These are phyloP conservation scores for Calephelis perditalis DNA, from an alignment of 2,888 invertebrate species.

Conservation along the genomic window DNA sequence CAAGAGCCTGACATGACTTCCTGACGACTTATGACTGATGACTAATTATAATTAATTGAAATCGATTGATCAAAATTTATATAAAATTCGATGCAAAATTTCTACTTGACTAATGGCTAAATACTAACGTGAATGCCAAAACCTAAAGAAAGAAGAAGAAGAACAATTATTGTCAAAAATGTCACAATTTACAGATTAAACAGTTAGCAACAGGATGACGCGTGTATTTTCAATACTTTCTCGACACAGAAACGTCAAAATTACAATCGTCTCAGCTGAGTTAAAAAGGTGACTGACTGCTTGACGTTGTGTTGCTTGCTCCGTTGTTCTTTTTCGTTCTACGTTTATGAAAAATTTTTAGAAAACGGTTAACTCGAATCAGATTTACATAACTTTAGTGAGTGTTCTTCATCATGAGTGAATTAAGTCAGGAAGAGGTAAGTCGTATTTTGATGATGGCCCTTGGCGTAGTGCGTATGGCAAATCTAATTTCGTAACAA, in stretches of 20 bases:
- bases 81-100: too few species aligned
- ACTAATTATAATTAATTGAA: too few species aligned
- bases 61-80: too few species aligned
- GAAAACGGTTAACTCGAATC: conserved; percentile 39
- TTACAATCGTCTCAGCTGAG: conserved; percentile 59
- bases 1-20: too few species aligned
- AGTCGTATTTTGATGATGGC: conserved; percentile 69
- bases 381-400: conserved; percentile 34
- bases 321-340: conserved; percentile 52
- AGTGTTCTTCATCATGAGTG: conserved; percentile 81
- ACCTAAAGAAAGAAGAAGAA: too few species aligned
- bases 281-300: conserved; percentile 68
- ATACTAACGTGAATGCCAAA: too few species aligned
- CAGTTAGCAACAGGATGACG: conserved; percentile 55
- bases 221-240: conserved; percentile 75
- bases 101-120: too few species aligned
- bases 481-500: conserved; percentile 76
- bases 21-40: too few species aligned
- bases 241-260: conserved; percentile 72
- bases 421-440: conserved; percentile 94
- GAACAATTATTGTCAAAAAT: not conserved
- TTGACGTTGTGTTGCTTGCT: conserved; percentile 69
- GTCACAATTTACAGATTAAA: not conserved
- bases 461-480: conserved; percentile 66
- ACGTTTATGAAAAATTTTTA: conserved; percentile 49